These are phyloP conservation scores for Propithecus coquereli DNA, from an alignment of 2,113 vertebrate species.

Conservation along the genomic window DNA sequence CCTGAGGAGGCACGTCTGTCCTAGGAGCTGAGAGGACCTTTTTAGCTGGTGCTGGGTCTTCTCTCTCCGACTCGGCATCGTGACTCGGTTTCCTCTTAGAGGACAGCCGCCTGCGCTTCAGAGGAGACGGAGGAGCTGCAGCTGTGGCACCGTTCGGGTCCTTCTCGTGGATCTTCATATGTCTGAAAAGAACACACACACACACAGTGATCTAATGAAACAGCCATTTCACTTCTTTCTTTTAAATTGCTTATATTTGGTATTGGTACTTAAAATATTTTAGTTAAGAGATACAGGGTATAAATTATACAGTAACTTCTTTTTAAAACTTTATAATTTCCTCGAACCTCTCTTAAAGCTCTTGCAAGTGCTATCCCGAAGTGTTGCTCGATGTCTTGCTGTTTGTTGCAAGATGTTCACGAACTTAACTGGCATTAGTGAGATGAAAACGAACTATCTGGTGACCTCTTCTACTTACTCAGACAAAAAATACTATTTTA, in stretches of 20 bases:
- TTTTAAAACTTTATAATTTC: neutral
- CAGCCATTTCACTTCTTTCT: neutral
- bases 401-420: neutral
- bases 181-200: conserved; percentile 81
- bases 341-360: neutral
- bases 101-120: conserved; percentile 90
- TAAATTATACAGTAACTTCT: neutral
- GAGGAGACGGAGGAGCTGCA: conserved; percentile 88
- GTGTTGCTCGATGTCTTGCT: neutral
- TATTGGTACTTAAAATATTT: neutral
- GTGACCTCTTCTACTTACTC: neutral
- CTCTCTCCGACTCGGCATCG: conserved; percentile 86
- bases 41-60: conserved; percentile 89
- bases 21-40: conserved; percentile 82
- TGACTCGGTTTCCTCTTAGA: conserved; percentile 90
- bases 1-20: neutral
- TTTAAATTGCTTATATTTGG: neutral
- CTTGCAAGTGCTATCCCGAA: neutral
- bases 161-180: conserved; percentile 99
- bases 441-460: neutral
- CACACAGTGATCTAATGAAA: neutral
- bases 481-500: neutral
- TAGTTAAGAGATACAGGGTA: neutral
- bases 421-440: neutral
- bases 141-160: conserved; percentile 86